Percentiles rank a stretch among this genome's conserved stretches.
Evolutionary conservation across 1,140 invertebrate genomes (phyloP).

Genomic region (Saxidomus purpurata): DNA sequence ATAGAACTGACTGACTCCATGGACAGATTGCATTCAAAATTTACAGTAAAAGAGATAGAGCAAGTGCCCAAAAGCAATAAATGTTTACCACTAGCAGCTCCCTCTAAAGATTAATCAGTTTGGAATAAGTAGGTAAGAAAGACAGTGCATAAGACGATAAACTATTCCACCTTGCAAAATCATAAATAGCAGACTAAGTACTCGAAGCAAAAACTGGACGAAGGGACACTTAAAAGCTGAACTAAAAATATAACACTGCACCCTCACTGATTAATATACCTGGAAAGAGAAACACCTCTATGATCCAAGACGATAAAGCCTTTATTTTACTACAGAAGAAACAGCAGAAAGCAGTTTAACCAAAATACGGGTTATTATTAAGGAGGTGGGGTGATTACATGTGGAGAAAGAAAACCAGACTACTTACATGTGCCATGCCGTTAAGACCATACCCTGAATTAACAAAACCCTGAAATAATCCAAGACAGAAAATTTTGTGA

Average conservation of each 20-base stretch:
- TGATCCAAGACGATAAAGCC: background rate
- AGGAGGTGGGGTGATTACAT: constrained; percentile 1
- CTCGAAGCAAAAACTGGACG: background rate
- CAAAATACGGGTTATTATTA: background rate
- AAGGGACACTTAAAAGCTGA: background rate
- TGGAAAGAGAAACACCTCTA: too few relatives aligned
- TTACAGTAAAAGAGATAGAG: too few relatives aligned
- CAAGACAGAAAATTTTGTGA: constrained; percentile 52
- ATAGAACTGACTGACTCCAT: too few relatives aligned
- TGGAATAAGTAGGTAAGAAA: too few relatives aligned
- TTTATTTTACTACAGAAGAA: background rate
- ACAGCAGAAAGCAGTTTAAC: background rate
- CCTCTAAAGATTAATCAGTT: too few relatives aligned
- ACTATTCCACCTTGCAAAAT: background rate
- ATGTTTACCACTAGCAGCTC: too few relatives aligned
- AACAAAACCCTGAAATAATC: constrained; percentile 93
- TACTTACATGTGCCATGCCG: constrained; percentile 97
- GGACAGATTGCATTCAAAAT: too few relatives aligned
- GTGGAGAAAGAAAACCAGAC: constrained; percentile 23
- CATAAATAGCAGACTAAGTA: too few relatives aligned
- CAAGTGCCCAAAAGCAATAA: too few relatives aligned
- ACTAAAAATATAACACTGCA: background rate
- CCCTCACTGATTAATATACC: too few relatives aligned
- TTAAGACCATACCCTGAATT: constrained; percentile 99
- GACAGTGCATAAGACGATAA: too few relatives aligned